Evolutionary conservation across 2,888 invertebrate genomes (phyloP), one percentile per base, ranked within the genome.

Genomic region (Tupiocoris notatus): DNA sequence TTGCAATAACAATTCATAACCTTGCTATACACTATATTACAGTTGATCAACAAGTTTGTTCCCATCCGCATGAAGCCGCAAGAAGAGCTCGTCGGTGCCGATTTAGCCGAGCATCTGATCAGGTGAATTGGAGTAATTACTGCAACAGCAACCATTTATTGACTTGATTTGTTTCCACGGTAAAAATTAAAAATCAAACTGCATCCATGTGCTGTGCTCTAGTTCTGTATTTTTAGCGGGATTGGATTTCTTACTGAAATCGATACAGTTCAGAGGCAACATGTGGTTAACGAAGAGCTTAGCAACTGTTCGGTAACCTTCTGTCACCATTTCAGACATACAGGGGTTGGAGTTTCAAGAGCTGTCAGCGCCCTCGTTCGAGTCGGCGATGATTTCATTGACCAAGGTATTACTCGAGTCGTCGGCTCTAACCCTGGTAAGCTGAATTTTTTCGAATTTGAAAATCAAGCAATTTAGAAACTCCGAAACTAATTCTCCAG

Each of bases 31-130:
- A 54, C 9, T 54, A 7, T 22, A 39, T 54, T 75, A 65, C 54
- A 79, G 87, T 23, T 83, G 25, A 90, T 95, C 18, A 90, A 95
- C 83, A 89, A 88, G 83, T 85, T 94, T 18, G 85, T 94, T 81
- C 91, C 92, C 0, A 93, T 96, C 78, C 88, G 96, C 16, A 94
- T 96, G 94, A 89, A 90, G 75, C 88, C 91, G 0, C 90, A 93
- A 81, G 92, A 94, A 68, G 96, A 96, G 84, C 85, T 95, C 63
- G 85, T 96, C 16, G 96, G 96, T 0, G 95, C 96, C 0, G 96
- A 96, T 85, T 86, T 95, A 39, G 91, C 92, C 1, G 96, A 96
- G 82, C 96, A 96, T 61, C 24, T 79, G 17, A 80, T 81, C 17
- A 76, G 77, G 79, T 79, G 21, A 59, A 58, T 39, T n/a, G n/a